phyloP scores from a whole-genome alignment of 2,888 invertebrate species.

The Microplitis deprimator region DNA sequence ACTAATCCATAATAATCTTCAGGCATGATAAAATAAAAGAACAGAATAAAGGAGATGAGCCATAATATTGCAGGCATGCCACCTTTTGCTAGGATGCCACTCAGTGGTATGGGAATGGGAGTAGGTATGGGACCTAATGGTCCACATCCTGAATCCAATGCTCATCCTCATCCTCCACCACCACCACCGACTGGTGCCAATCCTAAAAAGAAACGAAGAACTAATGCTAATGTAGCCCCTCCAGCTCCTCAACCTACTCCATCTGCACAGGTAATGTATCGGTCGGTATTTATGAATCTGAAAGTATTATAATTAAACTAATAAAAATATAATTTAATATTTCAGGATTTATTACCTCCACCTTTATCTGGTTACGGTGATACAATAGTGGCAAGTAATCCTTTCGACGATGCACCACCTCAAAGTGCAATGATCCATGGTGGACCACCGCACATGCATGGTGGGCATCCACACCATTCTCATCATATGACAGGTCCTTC shows the following conservation, averaged over 20 bases:
- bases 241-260: constrained; percentile 80
- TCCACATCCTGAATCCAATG: constrained; percentile 82
- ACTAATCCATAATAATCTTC: constrained; percentile 60
- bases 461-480: constrained; percentile 72
- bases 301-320: background rate
- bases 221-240: constrained; percentile 81
- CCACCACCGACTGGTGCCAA: constrained; percentile 85
- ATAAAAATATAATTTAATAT: constrained; percentile 15
- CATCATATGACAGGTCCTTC: constrained; percentile 77
- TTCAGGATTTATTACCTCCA: constrained; percentile 86
- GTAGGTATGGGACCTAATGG: constrained; percentile 72
- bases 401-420: constrained; percentile 91
- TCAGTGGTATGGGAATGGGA: constrained; percentile 77
- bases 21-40: constrained; percentile 68
- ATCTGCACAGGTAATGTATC: constrained; percentile 73
- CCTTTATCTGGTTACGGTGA: constrained; percentile 91
- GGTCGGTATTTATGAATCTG: background rate
- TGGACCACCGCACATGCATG: constrained; percentile 70
- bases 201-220: constrained; percentile 90
- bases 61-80: constrained; percentile 87
- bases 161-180: constrained; percentile 78
- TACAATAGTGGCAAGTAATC: constrained; percentile 94
- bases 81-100: constrained; percentile 82
- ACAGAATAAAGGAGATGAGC: constrained; percentile 76
- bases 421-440: constrained; percentile 73